Evolutionary conservation across 2,797 vertebrate genomes (phyloP).

Genomic region (Epinephelus awoara): DNA sequence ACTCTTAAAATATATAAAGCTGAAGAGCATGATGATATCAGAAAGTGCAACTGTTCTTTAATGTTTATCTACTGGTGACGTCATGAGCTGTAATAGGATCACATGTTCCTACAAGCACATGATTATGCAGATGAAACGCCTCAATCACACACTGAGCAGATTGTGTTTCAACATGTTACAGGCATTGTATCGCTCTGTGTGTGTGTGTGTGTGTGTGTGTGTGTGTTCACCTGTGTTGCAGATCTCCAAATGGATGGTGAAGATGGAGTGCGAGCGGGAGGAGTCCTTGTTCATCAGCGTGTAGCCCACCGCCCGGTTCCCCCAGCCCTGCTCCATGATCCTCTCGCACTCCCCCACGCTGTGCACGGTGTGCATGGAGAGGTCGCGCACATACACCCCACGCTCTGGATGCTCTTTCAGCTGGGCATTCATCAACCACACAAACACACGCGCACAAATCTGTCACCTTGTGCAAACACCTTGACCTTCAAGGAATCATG

Average conservation of each 20-base stretch:
- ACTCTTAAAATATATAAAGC: no score
- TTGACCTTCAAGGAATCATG: slow-evolving; percentile 34
- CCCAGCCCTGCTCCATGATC: slow-evolving; percentile 90
- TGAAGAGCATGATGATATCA: no score
- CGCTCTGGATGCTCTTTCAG: slow-evolving; percentile 93
- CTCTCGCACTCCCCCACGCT: slow-evolving; percentile 89
- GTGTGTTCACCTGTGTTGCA: slow-evolving; percentile 83
- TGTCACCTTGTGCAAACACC: slow-evolving; percentile 49
- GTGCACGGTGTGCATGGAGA: slow-evolving; percentile 91
- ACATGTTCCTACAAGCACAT: no score
- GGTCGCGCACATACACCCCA: slow-evolving; percentile 89
- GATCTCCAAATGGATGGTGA: slow-evolving; percentile 93
- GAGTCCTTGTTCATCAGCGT: slow-evolving; percentile 95
- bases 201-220: background rate
- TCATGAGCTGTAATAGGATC: no score
- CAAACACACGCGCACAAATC: slow-evolving; percentile 56
- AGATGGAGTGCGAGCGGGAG: slow-evolving; percentile 93
- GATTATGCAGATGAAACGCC: background rate
- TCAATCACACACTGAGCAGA: background rate
- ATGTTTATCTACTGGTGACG: no score
- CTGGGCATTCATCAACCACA: slow-evolving; percentile 74
- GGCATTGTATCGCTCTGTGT: background rate
- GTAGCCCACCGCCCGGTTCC: slow-evolving; percentile 90
- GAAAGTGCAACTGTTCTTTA: no score
- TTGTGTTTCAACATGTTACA: background rate